Base-by-base conservation (phyloP, 2,888 invertebrate genomes). In the Latrodectus elegans region DNA sequence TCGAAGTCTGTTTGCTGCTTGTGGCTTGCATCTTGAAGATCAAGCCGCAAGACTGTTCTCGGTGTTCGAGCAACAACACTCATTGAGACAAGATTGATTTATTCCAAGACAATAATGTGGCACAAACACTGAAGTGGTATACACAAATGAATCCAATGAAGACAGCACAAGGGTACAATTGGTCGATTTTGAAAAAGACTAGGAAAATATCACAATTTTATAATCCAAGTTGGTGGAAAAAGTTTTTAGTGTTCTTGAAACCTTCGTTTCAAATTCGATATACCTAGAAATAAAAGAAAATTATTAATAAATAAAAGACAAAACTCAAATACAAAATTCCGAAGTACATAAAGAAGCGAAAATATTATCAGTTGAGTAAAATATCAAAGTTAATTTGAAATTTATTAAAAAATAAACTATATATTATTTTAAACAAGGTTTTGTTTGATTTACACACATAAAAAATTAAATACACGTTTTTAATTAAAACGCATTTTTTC, bases 1-100 rank as follows among this genome's bases (percentile, higher is more conserved):
- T 89, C 88, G 49, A 84, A 88, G 72, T 75, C 78, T 51, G 82
- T 73, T 51, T 81, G 78, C 64, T 86, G 86, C 67, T 89, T 89
- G 52, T 70, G 84, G 15, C 55, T 65, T 38, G 84, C 89, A 84
- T 89, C 65, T 77, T 67, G 64, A 22, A 89, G 38, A 68, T 89
- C 77, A 14, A 89, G 84, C 74, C 78, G 79, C 74, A 89, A 82
- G 81, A 84, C 88, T 70, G 88, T 26, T 60, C 75, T 86, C 55
- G 84, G 73, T 53, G 72, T 76, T 64, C 88, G 81, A 17, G 87
- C 53, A 52, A 72, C 76, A 74, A 68, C 51, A 88, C 71, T 89
- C 89, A 89, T 88, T 73, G 74, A 80, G 38, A 38, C 6, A 38
- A 38, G 3, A 38, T 38, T 38, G 38, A 38, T 38, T 38, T 38